Conservation (phyloP, 2,797 vertebrate species). For the Gadopsis marmoratus region DNA sequence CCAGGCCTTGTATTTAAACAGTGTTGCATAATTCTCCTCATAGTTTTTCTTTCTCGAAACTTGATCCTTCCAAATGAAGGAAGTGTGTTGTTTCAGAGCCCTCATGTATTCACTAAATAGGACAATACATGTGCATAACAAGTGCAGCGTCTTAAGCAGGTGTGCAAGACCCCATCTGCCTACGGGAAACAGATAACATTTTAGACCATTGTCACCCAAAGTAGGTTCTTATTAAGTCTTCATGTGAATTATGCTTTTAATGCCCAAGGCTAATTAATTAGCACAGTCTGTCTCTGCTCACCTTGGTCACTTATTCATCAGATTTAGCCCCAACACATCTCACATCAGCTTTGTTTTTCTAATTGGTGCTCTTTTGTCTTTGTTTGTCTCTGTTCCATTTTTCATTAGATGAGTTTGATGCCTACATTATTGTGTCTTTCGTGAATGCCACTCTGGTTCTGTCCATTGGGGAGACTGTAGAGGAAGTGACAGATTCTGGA, state of each 20-base stretch:
- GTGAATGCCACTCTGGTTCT: constrained; percentile 98
- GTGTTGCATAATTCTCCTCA: neutral
- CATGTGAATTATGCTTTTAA: neutral
- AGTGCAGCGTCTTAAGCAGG: neutral
- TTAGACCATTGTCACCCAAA: neutral
- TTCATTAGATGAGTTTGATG: constrained; percentile 94
- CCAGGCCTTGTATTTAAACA: neutral
- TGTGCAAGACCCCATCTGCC: neutral
- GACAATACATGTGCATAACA: neutral
- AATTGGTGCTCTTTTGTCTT: neutral
- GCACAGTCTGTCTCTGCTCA: neutral
- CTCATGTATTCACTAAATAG: neutral
- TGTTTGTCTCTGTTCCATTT: neutral
- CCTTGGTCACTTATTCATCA: neutral
- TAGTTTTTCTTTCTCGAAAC: neutral
- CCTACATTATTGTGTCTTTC: constrained; percentile 99
- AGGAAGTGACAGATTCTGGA: constrained; percentile 98
- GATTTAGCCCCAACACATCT: neutral
- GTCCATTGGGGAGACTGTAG: constrained; percentile 97
- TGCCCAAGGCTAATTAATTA: neutral
- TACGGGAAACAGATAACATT: neutral
- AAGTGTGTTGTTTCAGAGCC: neutral
- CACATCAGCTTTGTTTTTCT: neutral
- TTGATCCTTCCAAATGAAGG: neutral
- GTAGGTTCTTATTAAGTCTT: neutral